Evolutionary conservation across 2,797 vertebrate genomes (phyloP).

Genomic region (Xiphorhynchus erythropygius): DNA sequence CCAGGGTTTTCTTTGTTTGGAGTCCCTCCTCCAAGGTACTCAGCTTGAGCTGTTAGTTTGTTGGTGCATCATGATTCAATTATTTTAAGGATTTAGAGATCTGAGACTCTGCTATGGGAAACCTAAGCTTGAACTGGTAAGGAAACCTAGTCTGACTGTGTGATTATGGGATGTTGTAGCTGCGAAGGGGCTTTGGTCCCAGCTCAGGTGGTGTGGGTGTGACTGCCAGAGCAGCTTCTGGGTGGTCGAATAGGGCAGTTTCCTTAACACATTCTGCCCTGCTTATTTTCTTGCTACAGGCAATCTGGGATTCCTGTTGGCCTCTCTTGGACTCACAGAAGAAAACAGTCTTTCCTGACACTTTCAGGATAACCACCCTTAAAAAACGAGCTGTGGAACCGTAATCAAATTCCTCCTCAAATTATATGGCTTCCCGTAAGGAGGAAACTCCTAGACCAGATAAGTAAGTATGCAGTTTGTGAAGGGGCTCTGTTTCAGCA

Average conservation of each 20-base stretch:
- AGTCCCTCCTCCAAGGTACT: neutral
- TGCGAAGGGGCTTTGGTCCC: neutral
- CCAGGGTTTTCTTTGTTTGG: neutral
- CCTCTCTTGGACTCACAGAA: neutral
- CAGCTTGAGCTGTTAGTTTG: neutral
- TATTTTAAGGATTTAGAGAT: neutral
- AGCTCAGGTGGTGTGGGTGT: neutral
- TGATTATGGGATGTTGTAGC: rapidly evolving
- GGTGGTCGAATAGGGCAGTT: neutral
- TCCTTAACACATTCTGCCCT: neutral
- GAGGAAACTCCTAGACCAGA: neutral
- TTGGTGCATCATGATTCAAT: neutral
- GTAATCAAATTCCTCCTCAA: neutral
- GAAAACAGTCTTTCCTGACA: neutral
- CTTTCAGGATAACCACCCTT: neutral
- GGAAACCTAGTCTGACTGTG: neutral
- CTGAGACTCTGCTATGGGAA: neutral
- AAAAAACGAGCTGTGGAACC: neutral
- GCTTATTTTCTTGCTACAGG: neutral
- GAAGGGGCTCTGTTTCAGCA: constrained; percentile 16
- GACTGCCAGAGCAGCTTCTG: neutral
- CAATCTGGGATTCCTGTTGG: neutral
- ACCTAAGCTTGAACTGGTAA: rapidly evolving
- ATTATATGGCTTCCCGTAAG: neutral
- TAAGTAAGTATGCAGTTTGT: neutral